Conservation (phyloP, 2,113 vertebrate species). For the Sinocyclocheilus rhinocerous region DNA sequence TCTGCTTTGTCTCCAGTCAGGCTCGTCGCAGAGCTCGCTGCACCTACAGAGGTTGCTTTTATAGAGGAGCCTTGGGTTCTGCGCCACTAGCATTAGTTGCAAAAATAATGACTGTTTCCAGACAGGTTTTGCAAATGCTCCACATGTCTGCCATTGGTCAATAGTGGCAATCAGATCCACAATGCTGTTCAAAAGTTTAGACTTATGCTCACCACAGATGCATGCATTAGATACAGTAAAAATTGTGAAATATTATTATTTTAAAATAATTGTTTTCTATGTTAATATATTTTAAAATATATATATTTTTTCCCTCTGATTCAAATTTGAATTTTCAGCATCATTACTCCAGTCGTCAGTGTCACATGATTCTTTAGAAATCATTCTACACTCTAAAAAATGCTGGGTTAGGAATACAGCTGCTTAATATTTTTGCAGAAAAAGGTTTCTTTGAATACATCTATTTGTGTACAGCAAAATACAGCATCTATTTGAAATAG, state of each 20-base stretch:
- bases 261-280: too few species aligned
- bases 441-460: neutral
- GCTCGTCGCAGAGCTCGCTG: constrained; percentile 16
- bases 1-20: constrained; percentile 36
- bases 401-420: neutral
- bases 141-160: too few species aligned
- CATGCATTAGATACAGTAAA: too few species aligned
- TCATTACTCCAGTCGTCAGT: neutral
- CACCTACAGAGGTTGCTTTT: neutral
- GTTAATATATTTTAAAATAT: too few species aligned
- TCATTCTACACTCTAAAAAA: too few species aligned
- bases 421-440: neutral
- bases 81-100: neutral
- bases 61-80: neutral
- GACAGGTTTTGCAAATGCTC: neutral
- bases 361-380: neutral
- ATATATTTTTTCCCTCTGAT: too few species aligned
- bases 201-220: neutral
- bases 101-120: neutral
- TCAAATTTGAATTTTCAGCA: neutral
- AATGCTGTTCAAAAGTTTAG: too few species aligned
- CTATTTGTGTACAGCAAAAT: neutral
- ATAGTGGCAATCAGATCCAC: too few species aligned
- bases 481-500: neutral
- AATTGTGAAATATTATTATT: too few species aligned